Evolutionary conservation across 2,888 invertebrate species (phyloP).

Genomic region (Erebia epiphron): DNA sequence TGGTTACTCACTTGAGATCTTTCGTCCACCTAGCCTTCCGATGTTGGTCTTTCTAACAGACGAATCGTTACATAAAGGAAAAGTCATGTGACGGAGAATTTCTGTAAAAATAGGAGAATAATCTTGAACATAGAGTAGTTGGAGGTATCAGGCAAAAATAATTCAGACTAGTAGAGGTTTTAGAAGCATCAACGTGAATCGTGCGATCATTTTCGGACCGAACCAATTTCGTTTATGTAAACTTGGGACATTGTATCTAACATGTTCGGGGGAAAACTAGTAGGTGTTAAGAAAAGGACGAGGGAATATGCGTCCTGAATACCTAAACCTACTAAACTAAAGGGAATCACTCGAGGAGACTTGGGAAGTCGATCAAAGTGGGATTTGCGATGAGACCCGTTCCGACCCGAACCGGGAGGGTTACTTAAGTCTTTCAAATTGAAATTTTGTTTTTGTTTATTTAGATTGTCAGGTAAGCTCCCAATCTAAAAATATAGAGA

Average conservation of each 20-base stretch:
- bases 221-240: constrained; percentile 41
- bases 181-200: constrained; percentile 33
- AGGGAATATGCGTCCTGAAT: constrained; percentile 52
- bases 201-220: constrained; percentile 35
- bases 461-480: constrained; percentile 61
- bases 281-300: constrained; percentile 40
- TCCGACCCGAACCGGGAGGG: constrained; percentile 47
- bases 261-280: constrained; percentile 40
- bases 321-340: constrained; percentile 59
- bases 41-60: too few relatives aligned
- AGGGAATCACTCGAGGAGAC: constrained; percentile 56
- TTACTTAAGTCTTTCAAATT: constrained; percentile 63
- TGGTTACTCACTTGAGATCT: too few relatives aligned
- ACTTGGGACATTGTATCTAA: constrained; percentile 36
- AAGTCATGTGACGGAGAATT: too few relatives aligned
- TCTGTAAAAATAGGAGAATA: too few relatives aligned
- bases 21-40: too few relatives aligned
- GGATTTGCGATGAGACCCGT: constrained; percentile 68
- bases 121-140: not conserved
- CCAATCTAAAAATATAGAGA: constrained; percentile 37
- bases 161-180: constrained; percentile 35
- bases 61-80: too few relatives aligned
- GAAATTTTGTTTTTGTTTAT: constrained; percentile 75
- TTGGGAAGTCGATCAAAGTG: constrained; percentile 70
- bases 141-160: constrained; percentile 10